Evolutionary conservation across 2,797 vertebrate species (phyloP), one percentile per base, ranked within the genome.

Genomic region (Phalloptychus januarius): DNA sequence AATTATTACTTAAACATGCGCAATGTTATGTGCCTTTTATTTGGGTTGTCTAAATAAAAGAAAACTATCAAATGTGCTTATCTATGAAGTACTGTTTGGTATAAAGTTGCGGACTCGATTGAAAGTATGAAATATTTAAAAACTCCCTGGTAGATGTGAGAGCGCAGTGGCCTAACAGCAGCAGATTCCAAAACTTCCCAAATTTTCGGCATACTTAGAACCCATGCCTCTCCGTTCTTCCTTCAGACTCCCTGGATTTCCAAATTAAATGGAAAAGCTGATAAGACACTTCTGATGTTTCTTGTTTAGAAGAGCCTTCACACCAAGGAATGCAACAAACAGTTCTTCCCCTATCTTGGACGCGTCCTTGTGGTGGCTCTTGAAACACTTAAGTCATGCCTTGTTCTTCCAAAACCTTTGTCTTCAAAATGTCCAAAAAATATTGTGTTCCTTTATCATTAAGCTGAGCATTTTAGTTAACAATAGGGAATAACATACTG

Each of bases 31-130:
- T 97, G 97, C 97, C 98, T 98, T 98, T 99, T 98, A 99, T 98
- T 99, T 99, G 98, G 98, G 97, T 98, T 97, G 97, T 98, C 97
- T 98, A 97, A 99, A 99, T 99, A 99, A 99, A 99, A 97, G 97
- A 97, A 97, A 97, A 96, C 95, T 94, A 93, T 95, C 90, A 94
- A 94, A 91, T 90, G 79, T 84, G 80, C 88, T 87, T 50, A 81
- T 82, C 81, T 75, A 40, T 88, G 80, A 72, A 82, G 76, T 87
- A 61, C 52, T 87, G 79, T 77, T 88, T 10, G 69, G 36, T 76
- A 23, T 71, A 38, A 8, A 0, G 1, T 28, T 40, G 16, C 8
- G 11, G 20, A 86, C 44, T 25, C 25, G 50, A 25, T 31, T 65
- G 7, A 10, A 72, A 48, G 44, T 38, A 65, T 65, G 18, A 38